These are phyloP conservation scores for Notolabrus celidotus DNA, from an alignment of 2,797 vertebrate species.

Conservation along the genomic window DNA sequence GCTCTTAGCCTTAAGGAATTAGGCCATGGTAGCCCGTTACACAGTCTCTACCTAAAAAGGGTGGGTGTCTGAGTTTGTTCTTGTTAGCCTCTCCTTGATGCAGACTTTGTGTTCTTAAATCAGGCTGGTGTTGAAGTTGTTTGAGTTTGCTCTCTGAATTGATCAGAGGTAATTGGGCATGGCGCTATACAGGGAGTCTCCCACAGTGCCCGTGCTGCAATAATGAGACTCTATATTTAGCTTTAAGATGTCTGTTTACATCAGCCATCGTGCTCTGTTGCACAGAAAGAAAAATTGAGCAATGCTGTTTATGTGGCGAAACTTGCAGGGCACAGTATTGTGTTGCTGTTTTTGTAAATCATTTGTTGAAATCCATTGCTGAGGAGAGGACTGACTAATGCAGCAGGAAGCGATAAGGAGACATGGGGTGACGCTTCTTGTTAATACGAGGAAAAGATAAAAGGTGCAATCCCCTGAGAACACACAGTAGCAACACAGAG, in stretches of 20 bases:
- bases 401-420: constrained; percentile 42
- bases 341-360: constrained; percentile 27
- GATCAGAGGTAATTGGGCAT: constrained; percentile 68
- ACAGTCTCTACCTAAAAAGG: constrained; percentile 26
- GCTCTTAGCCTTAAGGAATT: constrained; percentile 34
- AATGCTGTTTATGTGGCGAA: constrained; percentile 39
- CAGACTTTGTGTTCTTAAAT: constrained; percentile 42
- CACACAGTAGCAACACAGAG: constrained; percentile 55
- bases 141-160: constrained; percentile 53
- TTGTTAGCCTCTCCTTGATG: constrained; percentile 31
- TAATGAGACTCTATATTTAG: constrained; percentile 66
- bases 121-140: constrained; percentile 43
- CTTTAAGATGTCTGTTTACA: constrained; percentile 68
- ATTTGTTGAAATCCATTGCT: constrained; percentile 53
- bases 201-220: constrained; percentile 43
- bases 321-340: constrained; percentile 16
- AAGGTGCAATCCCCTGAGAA: constrained; percentile 61
- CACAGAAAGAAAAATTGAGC: constrained; percentile 38
- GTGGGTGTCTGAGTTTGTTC: constrained; percentile 26
- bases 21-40: constrained; percentile 32
- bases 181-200: constrained; percentile 32
- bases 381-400: constrained; percentile 46
- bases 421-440: constrained; percentile 44
- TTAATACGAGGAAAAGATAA: constrained; percentile 65
- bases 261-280: constrained; percentile 47